phyloP scores from a whole-genome alignment of 2,888 invertebrate species.

The Gerris lacustris region DNA sequence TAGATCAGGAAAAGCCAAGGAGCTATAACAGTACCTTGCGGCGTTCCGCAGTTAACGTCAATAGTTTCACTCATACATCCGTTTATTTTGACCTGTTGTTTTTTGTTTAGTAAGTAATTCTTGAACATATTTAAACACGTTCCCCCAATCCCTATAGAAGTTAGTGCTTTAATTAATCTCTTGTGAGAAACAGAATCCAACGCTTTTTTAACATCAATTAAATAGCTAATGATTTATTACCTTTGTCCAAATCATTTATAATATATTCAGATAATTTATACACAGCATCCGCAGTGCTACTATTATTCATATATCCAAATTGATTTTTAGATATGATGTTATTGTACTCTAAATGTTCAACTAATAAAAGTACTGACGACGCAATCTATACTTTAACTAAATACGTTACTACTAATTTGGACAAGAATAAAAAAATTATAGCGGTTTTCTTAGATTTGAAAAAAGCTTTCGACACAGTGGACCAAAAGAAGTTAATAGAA shows the following conservation, averaged over 20 bases:
- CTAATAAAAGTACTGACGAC: no score
- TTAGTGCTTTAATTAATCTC: not conserved
- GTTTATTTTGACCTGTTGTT: not conserved
- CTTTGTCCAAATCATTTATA: not conserved
- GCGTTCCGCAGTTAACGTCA: not conserved
- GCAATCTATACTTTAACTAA: no score
- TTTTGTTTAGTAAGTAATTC: not conserved
- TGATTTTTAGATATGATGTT: not conserved
- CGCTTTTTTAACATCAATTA: not conserved
- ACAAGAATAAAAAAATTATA: no score
- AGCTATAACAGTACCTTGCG: not conserved
- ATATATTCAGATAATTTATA: not conserved
- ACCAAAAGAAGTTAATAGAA: no score
- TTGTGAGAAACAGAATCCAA: not conserved
- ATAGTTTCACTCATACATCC: not conserved
- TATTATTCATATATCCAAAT: not conserved
- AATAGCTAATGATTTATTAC: not conserved
- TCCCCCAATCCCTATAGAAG: not conserved
- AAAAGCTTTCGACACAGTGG: no score
- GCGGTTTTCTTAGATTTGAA: no score
- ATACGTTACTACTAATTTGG: no score
- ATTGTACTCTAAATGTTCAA: not conserved
- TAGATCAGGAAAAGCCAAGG: not conserved
- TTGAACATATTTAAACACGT: not conserved
- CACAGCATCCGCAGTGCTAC: not conserved